phyloP scores from a whole-genome alignment of 2,797 vertebrate genomes.

The Pangasius djambal region DNA sequence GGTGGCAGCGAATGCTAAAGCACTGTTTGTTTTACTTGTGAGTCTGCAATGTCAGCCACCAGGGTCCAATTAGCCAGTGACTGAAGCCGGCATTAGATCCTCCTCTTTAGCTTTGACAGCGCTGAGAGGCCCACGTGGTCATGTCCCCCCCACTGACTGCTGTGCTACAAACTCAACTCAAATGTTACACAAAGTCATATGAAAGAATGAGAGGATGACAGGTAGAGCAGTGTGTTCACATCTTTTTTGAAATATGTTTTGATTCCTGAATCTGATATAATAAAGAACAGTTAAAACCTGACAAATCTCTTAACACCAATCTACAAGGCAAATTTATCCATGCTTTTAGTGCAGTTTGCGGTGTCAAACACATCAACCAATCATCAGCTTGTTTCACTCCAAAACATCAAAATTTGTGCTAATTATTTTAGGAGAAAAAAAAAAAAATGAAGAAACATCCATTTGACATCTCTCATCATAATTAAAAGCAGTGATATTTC shows the following conservation, averaged over 20 bases:
- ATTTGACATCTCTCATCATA: neutral
- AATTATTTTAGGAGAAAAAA: neutral
- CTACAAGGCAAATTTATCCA: neutral
- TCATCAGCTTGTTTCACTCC: neutral
- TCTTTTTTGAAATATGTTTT: neutral
- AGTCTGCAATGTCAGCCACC: conserved; percentile 84
- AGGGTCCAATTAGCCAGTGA: conserved; percentile 91
- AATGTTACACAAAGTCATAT: conserved; percentile 28
- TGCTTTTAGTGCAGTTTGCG: neutral
- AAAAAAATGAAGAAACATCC: neutral
- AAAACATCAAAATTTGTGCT: neutral
- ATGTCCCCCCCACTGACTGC: conserved; percentile 82
- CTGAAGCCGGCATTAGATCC: conserved; percentile 83
- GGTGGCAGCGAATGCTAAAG: conserved; percentile 75
- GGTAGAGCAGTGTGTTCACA: neutral
- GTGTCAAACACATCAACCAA: neutral
- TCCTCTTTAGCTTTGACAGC: conserved; percentile 73
- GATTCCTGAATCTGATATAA: neutral
- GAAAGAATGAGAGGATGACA: conserved; percentile 4
- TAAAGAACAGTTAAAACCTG: conserved; percentile 1
- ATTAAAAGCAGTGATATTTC: neutral
- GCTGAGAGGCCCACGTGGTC: conserved; percentile 75
- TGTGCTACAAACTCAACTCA: conserved; percentile 60
- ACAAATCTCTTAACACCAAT: conserved; percentile 1
- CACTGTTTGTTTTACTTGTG: conserved; percentile 90